Base-by-base conservation (phyloP, 2,113 vertebrate genomes). In the Xiphophorus maculatus region DNA sequence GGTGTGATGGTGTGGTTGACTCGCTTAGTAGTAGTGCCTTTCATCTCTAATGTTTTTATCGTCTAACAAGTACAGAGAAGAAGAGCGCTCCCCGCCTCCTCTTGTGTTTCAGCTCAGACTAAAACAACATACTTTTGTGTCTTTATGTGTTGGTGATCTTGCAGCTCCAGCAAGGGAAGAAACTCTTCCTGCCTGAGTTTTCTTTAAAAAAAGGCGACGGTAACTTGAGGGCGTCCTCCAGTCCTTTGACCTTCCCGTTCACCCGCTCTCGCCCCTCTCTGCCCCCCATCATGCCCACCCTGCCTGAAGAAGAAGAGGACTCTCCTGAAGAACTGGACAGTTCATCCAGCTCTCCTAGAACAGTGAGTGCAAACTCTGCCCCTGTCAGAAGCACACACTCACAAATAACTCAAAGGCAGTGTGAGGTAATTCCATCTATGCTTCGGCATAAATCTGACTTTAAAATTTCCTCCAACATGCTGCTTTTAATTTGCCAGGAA, bases 221-320 rank as follows among this genome's bases (percentile, higher is more conserved):
- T 12, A 75, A 71, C 73, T n/a, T 8, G 72, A 71, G 63, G 62
- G 62, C 1, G 15, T 9, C 28, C 44, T 61, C 79, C 66, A 71
- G 17, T 30, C 33, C 82, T 40, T 91, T 92, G 63, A 9, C 90
- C 64, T 91, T 93, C 76, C 87, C 89, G 5, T 85, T 63, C 73
- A 90, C 92, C 71, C 89, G 91, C 9, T 90, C 90, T 76, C 93
- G 91, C 2, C 86, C 92, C 86, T 86, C 89, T 12, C 4, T 90
- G 82, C 44, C 63, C 81, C 92, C 92, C 75, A 64, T 85, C 88
- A 99, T 99, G 97, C 97, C 97, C 92, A 97, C 96, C 44, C 88
- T 96, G 84, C 97, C 97, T 1, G 97, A 97, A 91, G 96, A 98
- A 30, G 95, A 96, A 73, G 96, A 96, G 91, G 96, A 96, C 83